phyloP scores from a whole-genome alignment of 2,113 vertebrate species.

The Falco punctatus region DNA sequence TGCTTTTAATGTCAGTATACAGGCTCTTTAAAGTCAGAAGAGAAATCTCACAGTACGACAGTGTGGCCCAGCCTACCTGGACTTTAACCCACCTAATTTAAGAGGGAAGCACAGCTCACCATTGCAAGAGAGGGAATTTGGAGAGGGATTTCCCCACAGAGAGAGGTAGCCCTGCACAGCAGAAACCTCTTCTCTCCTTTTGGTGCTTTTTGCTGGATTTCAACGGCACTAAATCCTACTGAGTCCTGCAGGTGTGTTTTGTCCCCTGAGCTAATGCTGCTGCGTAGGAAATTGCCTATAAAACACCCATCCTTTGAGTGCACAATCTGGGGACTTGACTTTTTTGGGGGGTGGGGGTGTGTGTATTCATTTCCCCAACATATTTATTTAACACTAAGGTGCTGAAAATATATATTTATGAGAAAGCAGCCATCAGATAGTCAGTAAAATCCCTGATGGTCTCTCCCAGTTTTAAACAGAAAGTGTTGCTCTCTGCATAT shows the following conservation, averaged over 20 bases:
- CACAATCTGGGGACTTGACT: neutral
- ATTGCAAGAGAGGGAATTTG: neutral
- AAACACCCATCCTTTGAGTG: neutral
- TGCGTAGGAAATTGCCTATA: neutral
- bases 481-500: slow-evolving; percentile 36
- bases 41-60: neutral
- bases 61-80: neutral
- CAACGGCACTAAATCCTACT: neutral
- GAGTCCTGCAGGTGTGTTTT: neutral
- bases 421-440: neutral
- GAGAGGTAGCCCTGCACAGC: no score
- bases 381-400: neutral
- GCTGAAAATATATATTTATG: neutral
- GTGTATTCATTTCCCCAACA: neutral
- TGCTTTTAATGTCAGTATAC: neutral
- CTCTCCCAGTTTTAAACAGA: slow-evolving; percentile 29
- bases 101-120: rapidly evolving
- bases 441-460: slow-evolving; percentile 11
- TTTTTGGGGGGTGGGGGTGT: neutral
- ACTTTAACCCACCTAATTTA: neutral
- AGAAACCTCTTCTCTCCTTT: neutral
- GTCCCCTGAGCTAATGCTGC: neutral
- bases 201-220: slow-evolving; percentile 1
- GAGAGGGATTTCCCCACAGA: neutral
- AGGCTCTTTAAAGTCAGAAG: neutral